A percentile compares a stretch with the other conserved stretches of the same genome.
phyloP scores from a whole-genome alignment of 2,113 vertebrate genomes.

The pig (Sus scrofa) region DNA sequence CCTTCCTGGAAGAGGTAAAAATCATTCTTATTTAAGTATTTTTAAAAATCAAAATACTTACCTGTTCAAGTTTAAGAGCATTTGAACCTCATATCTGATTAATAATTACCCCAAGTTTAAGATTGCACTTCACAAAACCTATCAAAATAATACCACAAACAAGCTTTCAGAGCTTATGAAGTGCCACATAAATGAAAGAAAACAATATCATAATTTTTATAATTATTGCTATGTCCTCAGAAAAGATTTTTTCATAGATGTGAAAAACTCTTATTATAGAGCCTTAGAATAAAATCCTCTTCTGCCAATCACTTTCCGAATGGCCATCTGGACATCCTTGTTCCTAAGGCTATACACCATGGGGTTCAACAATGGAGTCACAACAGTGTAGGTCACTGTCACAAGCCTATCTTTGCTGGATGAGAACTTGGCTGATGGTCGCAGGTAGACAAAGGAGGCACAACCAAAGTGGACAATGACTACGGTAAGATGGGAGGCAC shows the following conservation, averaged over 20 bases:
- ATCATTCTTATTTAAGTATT: neutral
- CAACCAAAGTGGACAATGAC: slow-evolving; percentile 57
- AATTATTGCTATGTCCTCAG: neutral
- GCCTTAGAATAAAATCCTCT: neutral
- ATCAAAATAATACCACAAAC: neutral
- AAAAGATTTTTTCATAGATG: neutral
- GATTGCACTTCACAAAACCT: neutral
- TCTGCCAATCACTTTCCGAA: neutral
- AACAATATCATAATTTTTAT: neutral
- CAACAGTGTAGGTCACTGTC: slow-evolving; percentile 54
- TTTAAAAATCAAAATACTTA: neutral
- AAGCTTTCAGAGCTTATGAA: neutral
- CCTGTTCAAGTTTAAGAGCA: neutral
- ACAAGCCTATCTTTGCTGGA: slow-evolving; percentile 33
- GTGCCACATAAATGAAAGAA: neutral
- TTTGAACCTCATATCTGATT: neutral
- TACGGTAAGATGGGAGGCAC: slow-evolving; percentile 55
- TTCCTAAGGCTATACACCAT: slow-evolving; percentile 62
- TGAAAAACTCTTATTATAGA: neutral
- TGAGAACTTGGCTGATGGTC: neutral
- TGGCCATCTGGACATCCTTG: neutral
- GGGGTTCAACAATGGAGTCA: slow-evolving; percentile 59
- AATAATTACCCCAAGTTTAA: neutral
- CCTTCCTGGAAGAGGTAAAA: neutral
- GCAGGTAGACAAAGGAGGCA: slow-evolving; percentile 59